Conservation (phyloP, 64 coral and sea anemone genomes). For the Dendronephthya gigantea region DNA sequence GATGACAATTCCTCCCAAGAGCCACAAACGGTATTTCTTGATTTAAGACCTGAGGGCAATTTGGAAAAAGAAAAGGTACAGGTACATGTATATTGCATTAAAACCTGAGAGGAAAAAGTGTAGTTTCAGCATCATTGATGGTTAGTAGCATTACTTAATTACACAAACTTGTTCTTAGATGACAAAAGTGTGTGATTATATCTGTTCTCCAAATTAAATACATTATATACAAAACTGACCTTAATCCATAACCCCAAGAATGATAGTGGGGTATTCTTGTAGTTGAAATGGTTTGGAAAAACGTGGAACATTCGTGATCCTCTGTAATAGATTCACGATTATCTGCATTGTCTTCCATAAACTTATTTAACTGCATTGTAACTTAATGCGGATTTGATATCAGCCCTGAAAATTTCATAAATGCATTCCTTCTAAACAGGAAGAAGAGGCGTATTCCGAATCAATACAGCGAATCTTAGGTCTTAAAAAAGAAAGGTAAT, state of each 20-base stretch:
- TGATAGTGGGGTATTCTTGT: background rate
- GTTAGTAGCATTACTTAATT: no score
- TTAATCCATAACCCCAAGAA: background rate
- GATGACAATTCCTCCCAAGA: background rate
- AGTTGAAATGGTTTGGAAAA: background rate
- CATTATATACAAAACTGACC: no score
- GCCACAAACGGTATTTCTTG: background rate
- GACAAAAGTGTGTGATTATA: no score
- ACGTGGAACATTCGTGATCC: no score
- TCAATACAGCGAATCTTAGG: background rate
- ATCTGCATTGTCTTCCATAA: no score
- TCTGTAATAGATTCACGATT: no score
- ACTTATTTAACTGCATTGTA: no score
- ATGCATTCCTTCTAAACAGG: background rate
- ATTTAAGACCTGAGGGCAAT: background rate
- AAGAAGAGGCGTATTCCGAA: background rate
- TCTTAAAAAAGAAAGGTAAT: background rate
- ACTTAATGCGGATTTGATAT: no score
- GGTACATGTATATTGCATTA: background rate
- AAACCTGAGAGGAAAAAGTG: background rate
- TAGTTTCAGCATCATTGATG: no score
- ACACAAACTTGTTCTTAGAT: no score
- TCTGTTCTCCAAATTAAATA: no score
- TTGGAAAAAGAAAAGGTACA: background rate
- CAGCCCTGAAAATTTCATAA: no score